Percentiles rank a stretch among this genome's conserved stretches.
phyloP scores from a whole-genome alignment of 2,797 vertebrate genomes.

The Cryptoprocta ferox region DNA sequence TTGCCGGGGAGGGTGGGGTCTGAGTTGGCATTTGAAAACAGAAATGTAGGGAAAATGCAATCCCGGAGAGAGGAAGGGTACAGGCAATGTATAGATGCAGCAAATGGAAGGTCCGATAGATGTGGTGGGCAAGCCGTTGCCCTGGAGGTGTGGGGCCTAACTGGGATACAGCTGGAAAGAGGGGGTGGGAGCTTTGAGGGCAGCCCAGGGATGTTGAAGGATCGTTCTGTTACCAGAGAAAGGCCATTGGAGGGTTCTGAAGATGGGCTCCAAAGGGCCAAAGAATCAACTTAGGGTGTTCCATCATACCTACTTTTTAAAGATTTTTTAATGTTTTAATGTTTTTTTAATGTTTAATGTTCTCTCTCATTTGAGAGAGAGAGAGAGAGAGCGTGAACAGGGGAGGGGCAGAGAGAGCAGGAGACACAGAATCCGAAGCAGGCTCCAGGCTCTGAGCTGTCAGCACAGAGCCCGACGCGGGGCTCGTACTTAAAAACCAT shows the following conservation, averaged over 20 bases:
- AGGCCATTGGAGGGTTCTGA: not conserved
- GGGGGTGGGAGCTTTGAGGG: not conserved
- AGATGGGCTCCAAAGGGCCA: not conserved
- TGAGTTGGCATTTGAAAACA: not conserved
- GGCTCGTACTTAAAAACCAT: too few species aligned
- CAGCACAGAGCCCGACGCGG: too few species aligned
- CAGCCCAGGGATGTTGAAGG: not conserved
- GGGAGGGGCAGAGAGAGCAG: too few species aligned
- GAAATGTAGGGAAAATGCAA: not conserved
- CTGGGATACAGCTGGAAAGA: not conserved
- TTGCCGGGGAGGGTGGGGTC: not conserved
- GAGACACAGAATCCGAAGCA: too few species aligned
- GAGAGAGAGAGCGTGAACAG: too few species aligned
- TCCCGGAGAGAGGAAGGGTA: not conserved
- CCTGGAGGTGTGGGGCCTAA: not conserved
- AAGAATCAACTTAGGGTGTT: not conserved
- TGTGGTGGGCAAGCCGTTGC: not conserved
- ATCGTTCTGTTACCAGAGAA: not conserved
- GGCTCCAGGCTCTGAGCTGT: too few species aligned
- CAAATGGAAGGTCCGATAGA: not conserved
- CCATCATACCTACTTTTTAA: not conserved
- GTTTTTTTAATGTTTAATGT: too few species aligned
- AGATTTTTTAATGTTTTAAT: too few species aligned
- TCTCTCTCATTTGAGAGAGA: too few species aligned
- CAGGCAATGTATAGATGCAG: not conserved